Base-by-base conservation (phyloP, 2,113 vertebrate species). In the Anser brachyrhynchus region DNA sequence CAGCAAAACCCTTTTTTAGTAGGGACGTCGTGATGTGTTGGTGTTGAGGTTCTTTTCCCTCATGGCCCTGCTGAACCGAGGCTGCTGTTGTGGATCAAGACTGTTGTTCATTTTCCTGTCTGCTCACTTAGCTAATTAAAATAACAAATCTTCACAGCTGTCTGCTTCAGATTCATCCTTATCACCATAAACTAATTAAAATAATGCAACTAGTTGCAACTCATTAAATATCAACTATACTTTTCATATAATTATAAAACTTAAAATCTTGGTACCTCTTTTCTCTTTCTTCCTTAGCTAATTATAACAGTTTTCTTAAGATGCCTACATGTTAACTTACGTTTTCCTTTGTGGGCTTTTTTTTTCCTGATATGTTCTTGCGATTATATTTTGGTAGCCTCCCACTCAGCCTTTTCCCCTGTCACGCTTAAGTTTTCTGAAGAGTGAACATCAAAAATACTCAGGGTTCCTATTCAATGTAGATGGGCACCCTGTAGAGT, bases 141-240 rank as follows among this genome's bases (percentile, higher is more conserved):
- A 98, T 98, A 98, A 97, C 97, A 97, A 96, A 97, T 97, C 97
- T 98, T 97, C 93, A 94, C 96, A 96, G 97, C 93, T 96, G 58
- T 97, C 97, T 97, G 96, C 95, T 97, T 96, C 88, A 90, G 82
- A 97, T 93, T 95, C 90, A 71, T 94, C 92, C 97, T 97, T 98
- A 98, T 97, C 95, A 64, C 83, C 84, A 87, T 96, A 95, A 98
- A 94, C 96, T 97, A 97, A 98, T 98, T 98, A 98, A 98, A 98
- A 93, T 96, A 96, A 96, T 94, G 82, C 78, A 93, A 93, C 86
- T 25, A 65, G 86, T 93, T 94, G 87, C 94, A 97, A 95, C 92
- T 97, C 92, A 91, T 96, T 82, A 95, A 96, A 79, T 76, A 92
- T 95, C 97, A 96, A 86, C 96, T 88, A 92, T 96, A 93, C 82